Evolutionary conservation across 2,888 invertebrate species (phyloP).

Genomic region (Eristalinus sepulchralis): DNA sequence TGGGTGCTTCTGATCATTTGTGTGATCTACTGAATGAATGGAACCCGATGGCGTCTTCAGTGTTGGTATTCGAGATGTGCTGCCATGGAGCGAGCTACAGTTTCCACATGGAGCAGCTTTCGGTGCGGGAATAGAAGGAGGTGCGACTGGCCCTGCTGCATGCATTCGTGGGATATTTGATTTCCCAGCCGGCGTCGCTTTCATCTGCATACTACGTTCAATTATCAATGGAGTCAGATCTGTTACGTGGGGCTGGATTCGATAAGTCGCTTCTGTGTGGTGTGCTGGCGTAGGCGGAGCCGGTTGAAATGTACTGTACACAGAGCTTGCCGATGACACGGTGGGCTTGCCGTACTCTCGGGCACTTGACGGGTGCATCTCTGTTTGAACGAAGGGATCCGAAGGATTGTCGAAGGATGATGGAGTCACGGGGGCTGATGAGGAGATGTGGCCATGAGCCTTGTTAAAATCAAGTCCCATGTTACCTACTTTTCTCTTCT

Average conservation of each 20-base stretch:
- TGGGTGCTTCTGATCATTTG: not conserved
- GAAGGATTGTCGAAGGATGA: slow-evolving; percentile 20
- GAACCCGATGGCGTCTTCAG: not conserved
- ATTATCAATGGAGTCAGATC: slow-evolving; percentile 63
- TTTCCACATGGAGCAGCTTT: not conserved
- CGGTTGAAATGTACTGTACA: slow-evolving; percentile 72
- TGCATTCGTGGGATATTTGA: slow-evolving; percentile 64
- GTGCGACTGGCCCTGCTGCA: slow-evolving; percentile 42
- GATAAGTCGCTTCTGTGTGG: slow-evolving; percentile 78
- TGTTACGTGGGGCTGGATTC: slow-evolving; percentile 73
- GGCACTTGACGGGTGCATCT: not conserved
- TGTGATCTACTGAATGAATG: not conserved
- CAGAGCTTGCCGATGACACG: slow-evolving; percentile 21
- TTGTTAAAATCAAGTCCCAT: slow-evolving; percentile 13
- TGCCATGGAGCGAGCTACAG: not conserved
- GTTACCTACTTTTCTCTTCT: slow-evolving; percentile 37
- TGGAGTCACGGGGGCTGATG: slow-evolving; percentile 50
- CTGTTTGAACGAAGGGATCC: slow-evolving; percentile 18
- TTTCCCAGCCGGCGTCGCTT: slow-evolving; percentile 24
- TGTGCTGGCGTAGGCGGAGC: slow-evolving; percentile 75
- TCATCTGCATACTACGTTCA: slow-evolving; percentile 50
- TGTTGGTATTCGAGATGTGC: not conserved
- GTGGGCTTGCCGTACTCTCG: slow-evolving; percentile 6
- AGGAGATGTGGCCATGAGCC: slow-evolving; percentile 12
- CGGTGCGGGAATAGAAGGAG: slow-evolving; percentile 62